Percentiles rank a stretch among this genome's conserved stretches.
phyloP scores from a whole-genome alignment of 2,113 vertebrate species.

The Prochilodus magdalenae region DNA sequence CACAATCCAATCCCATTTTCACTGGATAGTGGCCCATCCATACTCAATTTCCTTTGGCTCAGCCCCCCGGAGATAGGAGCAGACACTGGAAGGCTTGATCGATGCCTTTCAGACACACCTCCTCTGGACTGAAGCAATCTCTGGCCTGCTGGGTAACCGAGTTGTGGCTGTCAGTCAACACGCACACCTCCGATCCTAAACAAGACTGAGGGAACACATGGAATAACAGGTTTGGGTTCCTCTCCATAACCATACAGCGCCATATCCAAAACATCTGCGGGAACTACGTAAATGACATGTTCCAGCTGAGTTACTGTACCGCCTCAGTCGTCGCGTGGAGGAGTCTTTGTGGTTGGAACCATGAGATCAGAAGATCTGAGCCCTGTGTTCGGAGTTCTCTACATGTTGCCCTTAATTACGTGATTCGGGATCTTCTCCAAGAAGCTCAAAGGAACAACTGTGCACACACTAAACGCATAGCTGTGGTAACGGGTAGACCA shows the following conservation, averaged over 20 bases:
- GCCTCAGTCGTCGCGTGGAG: not conserved
- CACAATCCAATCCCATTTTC: constrained; percentile 50
- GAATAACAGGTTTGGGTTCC: constrained; percentile 23
- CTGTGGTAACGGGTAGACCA: constrained; percentile 8
- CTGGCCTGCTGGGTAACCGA: constrained; percentile 33
- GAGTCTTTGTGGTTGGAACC: constrained; percentile 1
- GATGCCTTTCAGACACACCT: constrained; percentile 46
- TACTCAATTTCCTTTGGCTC: constrained; percentile 46
- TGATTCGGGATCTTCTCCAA: constrained; percentile 30
- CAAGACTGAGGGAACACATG: constrained; percentile 30
- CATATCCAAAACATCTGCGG: too few relatives aligned
- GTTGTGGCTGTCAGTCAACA: constrained; percentile 39
- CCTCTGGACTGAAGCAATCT: constrained; percentile 26
- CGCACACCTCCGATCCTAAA: constrained; percentile 7
- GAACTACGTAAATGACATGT: constrained; percentile 21
- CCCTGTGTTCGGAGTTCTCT: constrained; percentile 15
- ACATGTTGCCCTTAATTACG: constrained; percentile 37
- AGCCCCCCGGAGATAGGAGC: constrained; percentile 11
- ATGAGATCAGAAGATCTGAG: not conserved
- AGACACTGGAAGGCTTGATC: constrained; percentile 41
- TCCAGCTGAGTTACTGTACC: not conserved
- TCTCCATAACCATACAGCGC: not conserved
- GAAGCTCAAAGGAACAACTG: constrained; percentile 39
- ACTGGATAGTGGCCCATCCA: constrained; percentile 16
- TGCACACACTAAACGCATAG: constrained; percentile 27